Percentiles rank a stretch among this genome's conserved stretches.
phyloP scores from a whole-genome alignment of 92 coral and sea anemone genomes.

The Palythoa caribaeorum region DNA sequence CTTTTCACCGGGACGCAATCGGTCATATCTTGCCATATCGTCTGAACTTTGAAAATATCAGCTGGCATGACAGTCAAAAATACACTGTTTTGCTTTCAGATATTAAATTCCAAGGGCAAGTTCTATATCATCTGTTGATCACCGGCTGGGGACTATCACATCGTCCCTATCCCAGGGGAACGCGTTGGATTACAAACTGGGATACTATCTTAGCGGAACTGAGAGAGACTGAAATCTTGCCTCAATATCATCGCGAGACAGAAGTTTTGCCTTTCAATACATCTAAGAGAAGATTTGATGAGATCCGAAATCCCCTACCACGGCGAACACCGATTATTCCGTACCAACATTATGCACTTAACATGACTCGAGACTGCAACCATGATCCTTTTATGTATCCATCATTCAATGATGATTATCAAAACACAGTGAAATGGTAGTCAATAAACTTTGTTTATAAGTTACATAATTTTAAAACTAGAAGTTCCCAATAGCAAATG shows the following conservation, averaged over 20 bases:
- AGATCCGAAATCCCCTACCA: slow-evolving; percentile 61
- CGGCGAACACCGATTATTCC: slow-evolving; percentile 52
- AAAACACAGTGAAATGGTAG: neutral
- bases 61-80: slow-evolving; percentile 71
- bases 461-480: too few relatives aligned
- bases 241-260: slow-evolving; percentile 41
- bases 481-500: too few relatives aligned
- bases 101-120: slow-evolving; percentile 68
- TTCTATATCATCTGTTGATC: slow-evolving; percentile 47
- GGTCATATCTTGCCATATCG: slow-evolving; percentile 63
- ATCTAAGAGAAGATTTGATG: slow-evolving; percentile 60
- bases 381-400: slow-evolving; percentile 51
- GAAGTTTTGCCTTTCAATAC: slow-evolving; percentile 48
- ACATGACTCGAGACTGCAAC: slow-evolving; percentile 51
- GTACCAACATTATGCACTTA: slow-evolving; percentile 51
- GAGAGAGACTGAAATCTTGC: slow-evolving; percentile 23
- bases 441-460: neutral
- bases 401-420: neutral
- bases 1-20: slow-evolving; percentile 66
- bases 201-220: slow-evolving; percentile 39
- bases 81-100: slow-evolving; percentile 61
- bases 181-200: slow-evolving; percentile 59
- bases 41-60: slow-evolving; percentile 64
- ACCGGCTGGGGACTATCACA: slow-evolving; percentile 55
- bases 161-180: slow-evolving; percentile 59